A percentile compares a stretch with the other conserved stretches of the same genome.
phyloP scores from a whole-genome alignment of 2,113 vertebrate genomes.

The Arizona elegans region DNA sequence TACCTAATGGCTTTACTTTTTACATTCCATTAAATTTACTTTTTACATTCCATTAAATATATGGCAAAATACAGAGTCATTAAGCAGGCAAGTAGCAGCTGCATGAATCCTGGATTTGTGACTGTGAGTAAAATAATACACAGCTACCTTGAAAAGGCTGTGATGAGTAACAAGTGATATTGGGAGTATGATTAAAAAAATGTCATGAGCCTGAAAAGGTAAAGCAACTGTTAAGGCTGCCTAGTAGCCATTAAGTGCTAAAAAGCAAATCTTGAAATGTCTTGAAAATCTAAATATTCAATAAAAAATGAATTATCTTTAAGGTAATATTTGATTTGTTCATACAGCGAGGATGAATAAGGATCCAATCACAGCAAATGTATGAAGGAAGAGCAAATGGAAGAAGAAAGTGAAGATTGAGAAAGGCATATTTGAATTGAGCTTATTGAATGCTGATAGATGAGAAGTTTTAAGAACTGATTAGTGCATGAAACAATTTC shows the following conservation, averaged over 20 bases:
- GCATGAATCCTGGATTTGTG: neutral
- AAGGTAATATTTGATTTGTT: neutral
- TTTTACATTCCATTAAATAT: neutral
- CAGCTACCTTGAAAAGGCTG: neutral
- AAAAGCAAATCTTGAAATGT: neutral
- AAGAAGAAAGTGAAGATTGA: neutral
- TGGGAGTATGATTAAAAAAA: neutral
- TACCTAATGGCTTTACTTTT: neutral
- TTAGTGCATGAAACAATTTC: neutral
- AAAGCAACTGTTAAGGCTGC: neutral
- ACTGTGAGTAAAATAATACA: neutral
- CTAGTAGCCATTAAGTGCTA: neutral
- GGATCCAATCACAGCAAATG: neutral
- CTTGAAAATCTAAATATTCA: neutral
- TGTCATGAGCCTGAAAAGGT: neutral
- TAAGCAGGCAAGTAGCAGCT: neutral
- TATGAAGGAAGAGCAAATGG: neutral
- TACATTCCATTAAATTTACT: fast-evolving
- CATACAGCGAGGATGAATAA: neutral
- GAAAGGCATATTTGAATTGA: neutral
- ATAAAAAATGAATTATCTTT: neutral
- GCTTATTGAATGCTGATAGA: neutral
- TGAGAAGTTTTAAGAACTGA: neutral
- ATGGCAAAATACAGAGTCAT: neutral
- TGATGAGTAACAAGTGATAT: neutral